Evolutionary conservation across 92 coral and sea anemone genomes (phyloP).

Genomic region (Porites rus): DNA sequence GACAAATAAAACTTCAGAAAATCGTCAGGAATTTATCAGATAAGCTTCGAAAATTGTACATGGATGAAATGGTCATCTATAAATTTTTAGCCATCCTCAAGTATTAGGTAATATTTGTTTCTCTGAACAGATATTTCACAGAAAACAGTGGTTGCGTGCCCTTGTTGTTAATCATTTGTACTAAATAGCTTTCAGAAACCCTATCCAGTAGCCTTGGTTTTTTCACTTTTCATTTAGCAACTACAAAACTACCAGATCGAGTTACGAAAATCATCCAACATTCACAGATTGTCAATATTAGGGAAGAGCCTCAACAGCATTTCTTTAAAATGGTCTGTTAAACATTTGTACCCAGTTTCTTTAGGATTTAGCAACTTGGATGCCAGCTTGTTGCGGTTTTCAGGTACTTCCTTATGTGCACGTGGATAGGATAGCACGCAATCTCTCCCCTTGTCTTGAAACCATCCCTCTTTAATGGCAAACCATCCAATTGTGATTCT

Average conservation of each 20-base stretch:
- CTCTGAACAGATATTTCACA: no score
- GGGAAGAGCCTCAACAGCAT: slow-evolving; percentile 30
- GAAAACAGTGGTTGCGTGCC: no score
- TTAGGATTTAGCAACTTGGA: slow-evolving; percentile 10
- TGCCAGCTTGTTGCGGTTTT: not conserved
- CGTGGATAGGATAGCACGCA: slow-evolving; percentile 31
- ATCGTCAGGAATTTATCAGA: no score
- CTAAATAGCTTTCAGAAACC: not conserved
- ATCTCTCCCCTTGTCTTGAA: slow-evolving; percentile 34
- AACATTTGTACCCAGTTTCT: slow-evolving; percentile 26
- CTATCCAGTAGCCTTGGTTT: not conserved
- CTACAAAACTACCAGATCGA: not conserved
- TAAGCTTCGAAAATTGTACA: no score
- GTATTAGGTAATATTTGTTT: no score
- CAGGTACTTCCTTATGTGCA: slow-evolving; percentile 19
- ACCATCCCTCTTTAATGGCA: slow-evolving; percentile 54
- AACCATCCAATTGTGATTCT: slow-evolving; percentile 57
- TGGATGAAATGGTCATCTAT: no score
- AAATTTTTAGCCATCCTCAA: no score
- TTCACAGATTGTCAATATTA: slow-evolving; percentile 8
- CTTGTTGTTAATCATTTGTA: not conserved
- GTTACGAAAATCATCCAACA: not conserved
- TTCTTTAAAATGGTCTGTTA: slow-evolving; percentile 40
- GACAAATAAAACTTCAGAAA: no score
- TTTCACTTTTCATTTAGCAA: not conserved